Evolutionary conservation across 2,888 invertebrate species (phyloP).

Genomic region (Pyrrhia umbra): DNA sequence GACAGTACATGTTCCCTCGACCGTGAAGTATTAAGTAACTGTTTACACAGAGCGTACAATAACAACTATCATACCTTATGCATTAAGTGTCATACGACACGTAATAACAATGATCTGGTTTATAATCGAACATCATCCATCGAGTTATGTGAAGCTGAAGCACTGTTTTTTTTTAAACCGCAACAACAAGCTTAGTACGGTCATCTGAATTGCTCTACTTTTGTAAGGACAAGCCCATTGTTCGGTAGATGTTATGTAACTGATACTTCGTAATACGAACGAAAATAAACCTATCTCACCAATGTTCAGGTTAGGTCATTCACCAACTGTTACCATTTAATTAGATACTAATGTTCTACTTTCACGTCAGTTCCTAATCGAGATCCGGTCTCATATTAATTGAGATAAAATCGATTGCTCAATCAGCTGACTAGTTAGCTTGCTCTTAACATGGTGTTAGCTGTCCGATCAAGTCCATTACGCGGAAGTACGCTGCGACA

Average conservation of each 20-base stretch:
- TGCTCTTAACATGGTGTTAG: slow-evolving; percentile 35
- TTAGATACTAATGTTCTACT: slow-evolving; percentile 49
- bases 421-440: slow-evolving; percentile 39
- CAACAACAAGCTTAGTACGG: background rate
- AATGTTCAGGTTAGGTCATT: slow-evolving; percentile 24
- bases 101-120: slow-evolving; percentile 22
- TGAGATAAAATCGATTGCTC: slow-evolving; percentile 53
- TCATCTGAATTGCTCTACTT: slow-evolving; percentile 28
- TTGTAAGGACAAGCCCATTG: slow-evolving; percentile 30
- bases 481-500: slow-evolving; percentile 47
- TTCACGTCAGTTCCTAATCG: slow-evolving; percentile 43
- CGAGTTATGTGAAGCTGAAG: background rate
- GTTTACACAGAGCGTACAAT: slow-evolving; percentile 66
- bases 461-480: slow-evolving; percentile 27
- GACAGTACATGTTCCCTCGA: slow-evolving; percentile 71
- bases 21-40: slow-evolving; percentile 76
- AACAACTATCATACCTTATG: slow-evolving; percentile 36
- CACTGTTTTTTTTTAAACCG: slow-evolving; percentile 1
- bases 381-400: slow-evolving; percentile 50
- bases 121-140: slow-evolving; percentile 5
- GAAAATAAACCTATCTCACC: slow-evolving; percentile 16
- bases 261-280: slow-evolving; percentile 38
- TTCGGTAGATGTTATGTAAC: slow-evolving; percentile 34
- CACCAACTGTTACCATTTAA: slow-evolving; percentile 31
- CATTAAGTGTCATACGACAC: slow-evolving; percentile 27